A percentile compares a stretch with the other conserved stretches of the same genome.
Conservation (phyloP, 2,113 vertebrate genomes). For the Poicephalus meyeri region DNA sequence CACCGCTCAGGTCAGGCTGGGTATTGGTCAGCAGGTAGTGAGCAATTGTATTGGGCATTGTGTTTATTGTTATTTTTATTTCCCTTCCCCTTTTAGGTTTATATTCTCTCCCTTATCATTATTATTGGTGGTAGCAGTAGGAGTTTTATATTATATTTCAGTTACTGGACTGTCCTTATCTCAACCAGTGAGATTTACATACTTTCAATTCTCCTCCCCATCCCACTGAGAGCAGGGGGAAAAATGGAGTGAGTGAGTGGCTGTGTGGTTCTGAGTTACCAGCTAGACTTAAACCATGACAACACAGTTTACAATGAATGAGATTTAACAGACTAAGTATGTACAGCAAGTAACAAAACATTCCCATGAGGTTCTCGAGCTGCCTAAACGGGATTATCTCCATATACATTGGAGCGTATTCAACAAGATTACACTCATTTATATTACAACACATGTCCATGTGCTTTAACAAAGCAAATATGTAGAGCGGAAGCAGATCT, state of each 20-base stretch:
- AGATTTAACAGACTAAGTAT: background rate
- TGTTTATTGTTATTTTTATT: background rate
- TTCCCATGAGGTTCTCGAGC: background rate
- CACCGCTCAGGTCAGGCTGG: background rate
- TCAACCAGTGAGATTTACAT: background rate
- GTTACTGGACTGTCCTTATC: background rate
- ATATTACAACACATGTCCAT: background rate
- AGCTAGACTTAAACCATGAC: background rate
- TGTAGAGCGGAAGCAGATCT: background rate
- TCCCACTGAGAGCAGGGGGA: background rate
- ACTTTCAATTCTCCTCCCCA: background rate
- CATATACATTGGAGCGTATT: background rate
- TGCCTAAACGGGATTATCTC: background rate
- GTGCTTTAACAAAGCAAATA: background rate
- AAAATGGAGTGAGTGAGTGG: background rate
- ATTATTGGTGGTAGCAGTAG: background rate
- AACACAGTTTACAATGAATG: background rate
- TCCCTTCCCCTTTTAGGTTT: background rate
- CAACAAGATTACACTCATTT: background rate
- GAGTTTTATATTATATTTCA: background rate
- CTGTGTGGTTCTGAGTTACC: background rate
- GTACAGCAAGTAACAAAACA: background rate
- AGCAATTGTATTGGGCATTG: background rate
- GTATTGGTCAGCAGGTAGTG: accelerated
- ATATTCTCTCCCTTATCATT: background rate